Evolutionary conservation across 2,888 invertebrate species (phyloP), one percentile per base, ranked within the genome.

Genomic region (Halocaridina rubra): DNA sequence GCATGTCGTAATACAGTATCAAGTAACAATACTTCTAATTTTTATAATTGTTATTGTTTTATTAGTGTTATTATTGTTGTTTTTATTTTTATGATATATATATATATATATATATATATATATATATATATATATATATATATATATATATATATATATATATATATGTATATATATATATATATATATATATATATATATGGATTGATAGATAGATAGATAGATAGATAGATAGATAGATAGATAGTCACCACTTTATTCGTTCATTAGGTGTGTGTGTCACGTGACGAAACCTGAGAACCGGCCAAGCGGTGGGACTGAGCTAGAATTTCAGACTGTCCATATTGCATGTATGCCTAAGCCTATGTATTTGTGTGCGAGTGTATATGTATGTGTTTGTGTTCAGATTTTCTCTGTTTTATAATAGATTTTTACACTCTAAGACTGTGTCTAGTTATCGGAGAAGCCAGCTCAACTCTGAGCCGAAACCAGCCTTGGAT

Each of bases 201-300:
- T 39, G 61, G 61, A 79, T 59, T 79, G 84, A 84, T 61, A 46
- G 1, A 46, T 46, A 46, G 1, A 46, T 2, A 46, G 1, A 46
- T 2, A 46, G 1, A 46, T 46, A 19, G 10, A 61, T 24, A 22
- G 3, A 2, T n/a, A 10, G 24, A 1, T 0, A 16, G 61, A 19
- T 86, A 46, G 57, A 69, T 85, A 72, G 81, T 46, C 61, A 61
- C 77, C 85, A 82, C 80, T 85, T 33, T 19, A 19, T 61, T 10
- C 10, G 13, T 10, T 61, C 7, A 7, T 39, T 7, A 7, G 7
- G 39, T 46, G 1, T 16, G 2, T 46, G 16, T 13, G 13, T 13
- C 46, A 13, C 16, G 46, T 46, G 46, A 46, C 16, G 1, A 2
- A 1, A 1, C 10, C 16, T 10, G 46, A 46, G 16, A 0, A 1